Evolutionary conservation across 2,113 vertebrate genomes (phyloP), one percentile per base, ranked within the genome.

Genomic region (Sinosuthora webbiana): DNA sequence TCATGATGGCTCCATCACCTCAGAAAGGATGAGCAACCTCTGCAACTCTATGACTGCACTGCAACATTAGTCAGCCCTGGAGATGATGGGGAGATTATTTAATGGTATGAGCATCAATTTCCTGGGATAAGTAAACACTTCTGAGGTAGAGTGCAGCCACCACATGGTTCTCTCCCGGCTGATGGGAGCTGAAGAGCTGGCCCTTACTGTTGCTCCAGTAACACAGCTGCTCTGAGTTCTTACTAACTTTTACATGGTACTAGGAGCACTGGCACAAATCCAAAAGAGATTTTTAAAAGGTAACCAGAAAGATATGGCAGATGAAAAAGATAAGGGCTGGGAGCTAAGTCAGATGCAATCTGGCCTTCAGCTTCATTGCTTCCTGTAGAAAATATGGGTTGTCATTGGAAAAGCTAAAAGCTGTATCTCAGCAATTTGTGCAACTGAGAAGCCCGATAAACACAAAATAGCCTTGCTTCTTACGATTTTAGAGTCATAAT

Each of bases 401-500:
- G 79, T 71, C 84, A 68, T 4, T 94, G 83, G 68, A 75, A 92
- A 89, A 81, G 64, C 76, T 96, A 92, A 78, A 88, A 93, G 75
- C n/a, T 67, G 44, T 63, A 78, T 81, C 64, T 94, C 68, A 78
- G 73, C 52, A 88, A 93, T 94, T 86, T 86, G 68, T 86, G 64
- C 56, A 87, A 93, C 65, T 55, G 67, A 91, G 78, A 91, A 87
- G n/a, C 31, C 68, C 30, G 45, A 88, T 83, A 93, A 94, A 94
- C 30, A 74, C 56, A 90, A 92, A 92, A 56, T 83, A 89, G 33
- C 41, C 15, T 83, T 90, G 42, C 39, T 95, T 90, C 63, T 95
- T 68, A 71, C 73, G 49, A 39, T 81, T 90, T 89, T 56, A 89
- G 59, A 74, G 69, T 71, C 39, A 71, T 89, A 95, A 84, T 37